phyloP scores from a whole-genome alignment of 2,888 invertebrate genomes.

The Lasioglossum zephyrum region DNA sequence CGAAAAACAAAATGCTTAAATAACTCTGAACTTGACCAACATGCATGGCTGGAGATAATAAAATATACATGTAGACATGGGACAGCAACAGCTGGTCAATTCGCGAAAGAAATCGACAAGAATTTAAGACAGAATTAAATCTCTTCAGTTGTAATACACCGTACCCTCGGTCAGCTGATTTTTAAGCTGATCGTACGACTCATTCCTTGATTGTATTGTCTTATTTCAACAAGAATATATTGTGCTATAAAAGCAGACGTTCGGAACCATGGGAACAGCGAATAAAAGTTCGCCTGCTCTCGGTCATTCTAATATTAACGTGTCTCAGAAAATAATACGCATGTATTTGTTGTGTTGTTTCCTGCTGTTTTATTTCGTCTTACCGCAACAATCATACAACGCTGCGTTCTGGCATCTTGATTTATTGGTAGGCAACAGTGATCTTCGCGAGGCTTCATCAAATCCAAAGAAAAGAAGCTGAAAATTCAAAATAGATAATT shows the following conservation, averaged over 20 bases:
- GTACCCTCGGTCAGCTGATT: background rate
- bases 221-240: constrained; percentile 1
- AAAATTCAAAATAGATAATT: background rate
- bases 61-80: constrained; percentile 26
- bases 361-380: background rate
- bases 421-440: background rate
- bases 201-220: background rate
- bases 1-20: constrained; percentile 63
- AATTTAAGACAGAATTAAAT: constrained; percentile 17
- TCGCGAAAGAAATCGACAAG: constrained; percentile 33
- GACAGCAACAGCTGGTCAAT: constrained; percentile 43
- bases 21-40: constrained; percentile 41
- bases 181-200: background rate
- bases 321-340: background rate
- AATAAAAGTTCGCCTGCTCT: background rate
- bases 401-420: background rate
- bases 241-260: background rate
- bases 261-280: background rate
- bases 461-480: background rate
- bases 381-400: background rate
- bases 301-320: background rate
- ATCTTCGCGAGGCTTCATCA: background rate
- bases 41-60: constrained; percentile 42
- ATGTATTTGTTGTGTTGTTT: background rate
- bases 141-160: background rate